Percentiles rank a stretch among this genome's conserved stretches.
These are phyloP conservation scores for Parotia lawesii DNA, from an alignment of 2,113 vertebrate species.

Conservation along the genomic window DNA sequence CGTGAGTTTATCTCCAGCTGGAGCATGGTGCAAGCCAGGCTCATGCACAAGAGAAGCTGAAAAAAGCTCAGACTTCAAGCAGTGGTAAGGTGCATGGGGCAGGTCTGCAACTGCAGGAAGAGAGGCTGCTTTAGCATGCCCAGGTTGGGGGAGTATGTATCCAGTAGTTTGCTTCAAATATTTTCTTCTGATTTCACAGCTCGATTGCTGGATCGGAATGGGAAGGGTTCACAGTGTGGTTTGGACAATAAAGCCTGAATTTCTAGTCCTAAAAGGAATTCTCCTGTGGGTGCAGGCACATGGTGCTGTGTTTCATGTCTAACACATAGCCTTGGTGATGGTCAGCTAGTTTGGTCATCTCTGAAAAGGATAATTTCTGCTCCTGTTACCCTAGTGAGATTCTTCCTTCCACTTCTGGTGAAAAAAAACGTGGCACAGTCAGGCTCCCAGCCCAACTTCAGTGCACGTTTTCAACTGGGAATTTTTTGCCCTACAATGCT, in stretches of 20 bases:
- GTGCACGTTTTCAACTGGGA: background rate
- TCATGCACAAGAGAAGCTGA: background rate
- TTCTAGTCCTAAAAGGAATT: background rate
- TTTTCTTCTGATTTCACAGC: background rate
- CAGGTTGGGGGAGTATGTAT: rapidly evolving
- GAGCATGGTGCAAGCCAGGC: background rate
- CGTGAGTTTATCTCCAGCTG: background rate
- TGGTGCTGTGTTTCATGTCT: rapidly evolving
- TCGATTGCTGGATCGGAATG: background rate
- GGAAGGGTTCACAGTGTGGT: background rate
- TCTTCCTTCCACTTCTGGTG: background rate
- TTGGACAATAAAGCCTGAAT: background rate
- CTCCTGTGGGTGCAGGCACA: rapidly evolving
- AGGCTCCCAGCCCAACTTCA: background rate
- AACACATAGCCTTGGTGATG: rapidly evolving
- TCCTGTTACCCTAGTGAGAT: background rate
- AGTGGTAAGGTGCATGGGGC: background rate
- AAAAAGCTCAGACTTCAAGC: background rate
- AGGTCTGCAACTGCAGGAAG: background rate
- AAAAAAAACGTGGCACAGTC: background rate
- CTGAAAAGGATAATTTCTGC: background rate
- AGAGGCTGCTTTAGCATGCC: background rate
- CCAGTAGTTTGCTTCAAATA: background rate
- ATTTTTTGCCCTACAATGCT: background rate
- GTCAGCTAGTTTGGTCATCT: background rate